These are phyloP conservation scores for Pelodytes ibericus DNA, from an alignment of 2,797 vertebrate genomes.

Conservation along the genomic window DNA sequence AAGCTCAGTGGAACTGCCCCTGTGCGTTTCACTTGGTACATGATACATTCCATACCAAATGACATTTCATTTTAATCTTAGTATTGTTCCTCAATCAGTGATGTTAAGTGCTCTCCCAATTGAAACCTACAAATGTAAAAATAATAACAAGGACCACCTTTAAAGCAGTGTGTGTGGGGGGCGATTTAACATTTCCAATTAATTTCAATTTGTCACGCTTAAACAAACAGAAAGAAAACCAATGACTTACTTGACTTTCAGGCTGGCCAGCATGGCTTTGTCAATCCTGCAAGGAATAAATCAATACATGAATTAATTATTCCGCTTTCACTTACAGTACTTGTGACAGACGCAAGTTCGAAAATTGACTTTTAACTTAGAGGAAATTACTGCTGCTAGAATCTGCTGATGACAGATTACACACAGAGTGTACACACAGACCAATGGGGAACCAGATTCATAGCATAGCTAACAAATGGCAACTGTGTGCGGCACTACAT, in stretches of 20 bases:
- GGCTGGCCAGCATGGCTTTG: slow-evolving; percentile 86
- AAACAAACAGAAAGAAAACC: not conserved
- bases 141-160: too few species aligned
- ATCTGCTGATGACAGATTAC: slow-evolving; percentile 20
- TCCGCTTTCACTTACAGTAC: slow-evolving; percentile 30
- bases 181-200: not conserved
- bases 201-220: not conserved
- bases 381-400: slow-evolving; percentile 19
- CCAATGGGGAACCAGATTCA: not conserved
- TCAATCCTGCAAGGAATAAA: slow-evolving; percentile 84
- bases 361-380: slow-evolving; percentile 13
- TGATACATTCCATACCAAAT: too few species aligned
- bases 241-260: slow-evolving; percentile 88
- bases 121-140: too few species aligned
- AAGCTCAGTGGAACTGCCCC: too few species aligned
- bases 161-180: too few species aligned
- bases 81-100: too few species aligned
- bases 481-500: too few species aligned
- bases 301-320: slow-evolving; percentile 48
- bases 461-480: too few species aligned
- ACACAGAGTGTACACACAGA: not conserved
- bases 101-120: too few species aligned
- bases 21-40: too few species aligned
- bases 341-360: slow-evolving; percentile 2
- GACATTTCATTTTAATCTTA: too few species aligned